phyloP scores from a whole-genome alignment of 2,888 invertebrate genomes.

The Polydrusus cervinus region DNA sequence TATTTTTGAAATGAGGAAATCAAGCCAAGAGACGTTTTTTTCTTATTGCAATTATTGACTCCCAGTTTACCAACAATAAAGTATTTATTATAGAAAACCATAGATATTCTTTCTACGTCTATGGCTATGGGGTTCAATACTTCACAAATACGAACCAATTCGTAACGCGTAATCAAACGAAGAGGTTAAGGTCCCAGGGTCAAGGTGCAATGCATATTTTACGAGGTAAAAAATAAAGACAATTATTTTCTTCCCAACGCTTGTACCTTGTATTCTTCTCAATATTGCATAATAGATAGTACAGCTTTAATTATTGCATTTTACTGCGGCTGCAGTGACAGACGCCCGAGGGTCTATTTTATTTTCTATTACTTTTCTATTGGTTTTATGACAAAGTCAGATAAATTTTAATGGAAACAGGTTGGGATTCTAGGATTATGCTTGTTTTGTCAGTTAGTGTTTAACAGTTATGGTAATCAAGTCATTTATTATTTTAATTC shows the following conservation, averaged over 20 bases:
- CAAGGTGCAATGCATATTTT: constrained; percentile 19
- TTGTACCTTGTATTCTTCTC: constrained; percentile 10
- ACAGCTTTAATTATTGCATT: constrained; percentile 5
- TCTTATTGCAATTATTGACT: too few relatives aligned
- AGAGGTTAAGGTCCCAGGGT: constrained; percentile 31
- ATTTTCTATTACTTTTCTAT: constrained; percentile 33
- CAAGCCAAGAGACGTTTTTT: too few relatives aligned
- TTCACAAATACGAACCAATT: constrained; percentile 20
- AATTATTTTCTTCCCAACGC: constrained; percentile 32
- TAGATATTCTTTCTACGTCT: too few relatives aligned
- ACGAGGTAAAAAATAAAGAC: constrained; percentile 9
- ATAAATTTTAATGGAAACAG: constrained; percentile 17
- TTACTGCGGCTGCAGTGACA: constrained; percentile 22
- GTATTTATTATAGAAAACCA: too few relatives aligned
- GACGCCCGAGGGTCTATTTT: constrained; percentile 22
- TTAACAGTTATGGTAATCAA: too few relatives aligned
- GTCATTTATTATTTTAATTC: too few relatives aligned
- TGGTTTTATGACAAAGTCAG: constrained; percentile 15
- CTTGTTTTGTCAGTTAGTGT: not conserved
- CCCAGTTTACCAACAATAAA: too few relatives aligned
- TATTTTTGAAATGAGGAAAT: too few relatives aligned
- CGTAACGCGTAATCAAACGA: constrained; percentile 8
- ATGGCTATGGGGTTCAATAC: too few relatives aligned
- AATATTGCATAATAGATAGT: constrained; percentile 30
- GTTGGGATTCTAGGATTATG: not conserved